phyloP scores from a whole-genome alignment of 2,797 vertebrate species.

The Oreonectes daqikongensis region DNA sequence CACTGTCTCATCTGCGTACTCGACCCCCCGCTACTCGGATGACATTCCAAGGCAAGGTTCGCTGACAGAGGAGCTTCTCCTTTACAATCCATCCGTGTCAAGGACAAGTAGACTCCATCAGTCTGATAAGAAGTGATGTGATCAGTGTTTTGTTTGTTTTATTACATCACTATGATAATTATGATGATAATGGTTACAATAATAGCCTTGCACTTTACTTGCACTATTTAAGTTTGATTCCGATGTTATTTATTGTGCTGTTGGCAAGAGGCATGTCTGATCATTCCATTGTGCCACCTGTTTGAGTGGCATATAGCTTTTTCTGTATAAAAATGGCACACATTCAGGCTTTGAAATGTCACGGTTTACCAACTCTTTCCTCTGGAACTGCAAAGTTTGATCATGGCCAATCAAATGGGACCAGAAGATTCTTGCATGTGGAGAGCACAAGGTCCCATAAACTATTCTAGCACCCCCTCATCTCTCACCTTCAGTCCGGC shows the following conservation, averaged over 20 bases:
- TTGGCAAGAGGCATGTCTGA: constrained; percentile 55
- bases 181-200: constrained; percentile 59
- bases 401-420: constrained; percentile 9
- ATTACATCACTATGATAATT: constrained; percentile 49
- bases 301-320: constrained; percentile 14
- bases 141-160: constrained; percentile 59
- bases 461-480: neutral
- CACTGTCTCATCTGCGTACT: constrained; percentile 38
- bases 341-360: neutral
- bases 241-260: constrained; percentile 68
- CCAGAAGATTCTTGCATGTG: constrained; percentile 43
- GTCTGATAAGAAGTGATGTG: constrained; percentile 45
- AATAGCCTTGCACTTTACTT: constrained; percentile 75
- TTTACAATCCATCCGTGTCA: constrained; percentile 54
- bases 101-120: constrained; percentile 50
- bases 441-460: constrained; percentile 42
- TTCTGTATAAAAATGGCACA: constrained; percentile 9
- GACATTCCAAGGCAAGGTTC: constrained; percentile 65
- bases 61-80: constrained; percentile 56
- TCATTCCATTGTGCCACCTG: constrained; percentile 39
- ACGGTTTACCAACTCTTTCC: neutral
- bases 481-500: neutral
- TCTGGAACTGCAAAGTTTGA: neutral
- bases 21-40: constrained; percentile 59
- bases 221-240: constrained; percentile 62